A percentile compares a stretch with the other conserved stretches of the same genome.
Conservation (phyloP, 1,140 invertebrate species). For the Anagrus nilaparvatae region DNA sequence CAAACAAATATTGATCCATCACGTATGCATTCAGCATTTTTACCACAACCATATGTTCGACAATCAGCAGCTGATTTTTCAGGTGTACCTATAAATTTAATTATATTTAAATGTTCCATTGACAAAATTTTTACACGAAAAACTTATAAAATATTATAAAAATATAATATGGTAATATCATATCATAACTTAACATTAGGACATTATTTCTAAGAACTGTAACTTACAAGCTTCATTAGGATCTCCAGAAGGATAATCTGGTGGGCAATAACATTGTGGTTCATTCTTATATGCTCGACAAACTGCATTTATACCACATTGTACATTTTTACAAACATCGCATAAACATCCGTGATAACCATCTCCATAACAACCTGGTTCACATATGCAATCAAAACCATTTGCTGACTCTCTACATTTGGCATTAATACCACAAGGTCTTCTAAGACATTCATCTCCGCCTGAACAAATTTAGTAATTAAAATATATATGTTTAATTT, state of each 20-base stretch:
- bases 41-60: slow-evolving; percentile 69
- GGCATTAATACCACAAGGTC: slow-evolving; percentile 76
- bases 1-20: slow-evolving; percentile 73
- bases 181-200: not conserved
- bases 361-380: slow-evolving; percentile 70
- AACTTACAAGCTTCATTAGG: slow-evolving; percentile 71
- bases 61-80: slow-evolving; percentile 55
- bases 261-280: slow-evolving; percentile 74
- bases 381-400: slow-evolving; percentile 69
- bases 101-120: not conserved
- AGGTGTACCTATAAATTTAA: slow-evolving; percentile 44
- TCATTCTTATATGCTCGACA: slow-evolving; percentile 59
- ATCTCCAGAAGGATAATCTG: slow-evolving; percentile 71
- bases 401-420: slow-evolving; percentile 61
- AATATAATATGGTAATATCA: not conserved
- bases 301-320: slow-evolving; percentile 72
- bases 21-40: slow-evolving; percentile 68
- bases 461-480: slow-evolving; percentile 42
- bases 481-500: no score
- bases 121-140: not conserved
- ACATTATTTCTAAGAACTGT: not conserved
- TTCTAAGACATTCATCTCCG: slow-evolving; percentile 57
- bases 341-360: slow-evolving; percentile 69
- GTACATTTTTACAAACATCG: slow-evolving; percentile 57
- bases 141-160: not conserved